Evolutionary conservation across 2,888 invertebrate genomes (phyloP), one percentile per base, ranked within the genome.

Genomic region (Aphodius sticticus): DNA sequence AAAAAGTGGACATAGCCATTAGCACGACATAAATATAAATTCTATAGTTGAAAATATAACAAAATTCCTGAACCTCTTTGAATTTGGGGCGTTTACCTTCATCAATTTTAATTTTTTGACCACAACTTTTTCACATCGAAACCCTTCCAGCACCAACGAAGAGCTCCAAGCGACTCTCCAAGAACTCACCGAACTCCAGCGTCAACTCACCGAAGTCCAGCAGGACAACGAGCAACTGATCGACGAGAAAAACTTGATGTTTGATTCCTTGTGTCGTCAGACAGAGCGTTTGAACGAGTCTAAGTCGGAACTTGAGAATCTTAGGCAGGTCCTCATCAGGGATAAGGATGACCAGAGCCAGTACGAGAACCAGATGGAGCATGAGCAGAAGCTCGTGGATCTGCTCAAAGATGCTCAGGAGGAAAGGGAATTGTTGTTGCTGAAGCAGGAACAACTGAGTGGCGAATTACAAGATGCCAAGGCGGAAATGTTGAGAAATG

Each of bases 141-240:
- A 76, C 7, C 6, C 16, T 69, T 76, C 16, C 88, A 96, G 96
- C 82, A 97, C 97, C 80, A 96, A 96, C 87, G 97, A 97, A 89
- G 97, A 97, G 89, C 91, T 97, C 6, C 97, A 98, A 90, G 98
- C 98, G 0, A 98, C 98, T 0, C 91, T 98, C 75, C 97, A 97
- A 85, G 98, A 98, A 90, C 90, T 97, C 82, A 95, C 96, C 9
- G 97, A 98, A 88, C 90, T 98, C 69, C 97, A 98, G 89, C 92
- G 95, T 6, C 96, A 96, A 89, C 91, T 97, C 82, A 94, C 94
- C 16, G 97, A 97, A 87, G 92, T 97, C 3, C 96, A 96, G 87
- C 93, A 95, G 5, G 97, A 97, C 87, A 97, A 97, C 89, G 96
- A 96, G 85, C 92, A 96, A 79, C 91, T 98, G 53, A 93, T 94